Conservation (phyloP, 2,113 vertebrate genomes). For the Centropristis striata region DNA sequence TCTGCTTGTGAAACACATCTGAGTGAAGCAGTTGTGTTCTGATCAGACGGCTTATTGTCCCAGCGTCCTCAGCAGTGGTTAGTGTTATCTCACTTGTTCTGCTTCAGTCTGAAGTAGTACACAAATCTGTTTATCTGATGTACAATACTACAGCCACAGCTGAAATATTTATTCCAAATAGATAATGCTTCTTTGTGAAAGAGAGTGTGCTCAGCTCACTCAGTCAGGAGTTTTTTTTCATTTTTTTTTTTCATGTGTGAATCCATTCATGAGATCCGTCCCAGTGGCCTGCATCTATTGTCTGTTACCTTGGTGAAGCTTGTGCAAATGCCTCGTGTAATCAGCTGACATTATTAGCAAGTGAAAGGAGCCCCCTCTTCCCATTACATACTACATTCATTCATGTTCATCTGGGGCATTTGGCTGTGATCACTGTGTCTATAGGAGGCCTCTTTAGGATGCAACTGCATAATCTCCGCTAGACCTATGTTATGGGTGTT, state of each 20-base stretch:
- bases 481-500: neutral
- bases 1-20: neutral
- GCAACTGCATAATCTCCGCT: neutral
- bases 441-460: neutral
- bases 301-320: conserved; percentile 79
- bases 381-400: conserved; percentile 65
- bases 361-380: conserved; percentile 68
- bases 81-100: neutral
- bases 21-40: conserved; percentile 38
- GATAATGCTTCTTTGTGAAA: conserved; percentile 5
- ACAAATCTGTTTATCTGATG: neutral
- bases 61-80: neutral
- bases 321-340: conserved; percentile 43
- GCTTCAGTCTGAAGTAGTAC: neutral
- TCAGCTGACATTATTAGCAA: conserved; percentile 82
- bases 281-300: conserved; percentile 54
- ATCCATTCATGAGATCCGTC: conserved; percentile 50
- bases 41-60: conserved; percentile 54
- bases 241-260: conserved; percentile 30
- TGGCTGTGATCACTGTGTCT: conserved; percentile 19
- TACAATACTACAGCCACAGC: neutral
- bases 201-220: neutral
- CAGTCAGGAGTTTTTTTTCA: conserved; percentile 11
- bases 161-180: neutral
- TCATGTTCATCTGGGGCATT: conserved; percentile 45